Evolutionary conservation across 2,113 vertebrate genomes (phyloP).

Genomic region (Apteryx owenii): DNA sequence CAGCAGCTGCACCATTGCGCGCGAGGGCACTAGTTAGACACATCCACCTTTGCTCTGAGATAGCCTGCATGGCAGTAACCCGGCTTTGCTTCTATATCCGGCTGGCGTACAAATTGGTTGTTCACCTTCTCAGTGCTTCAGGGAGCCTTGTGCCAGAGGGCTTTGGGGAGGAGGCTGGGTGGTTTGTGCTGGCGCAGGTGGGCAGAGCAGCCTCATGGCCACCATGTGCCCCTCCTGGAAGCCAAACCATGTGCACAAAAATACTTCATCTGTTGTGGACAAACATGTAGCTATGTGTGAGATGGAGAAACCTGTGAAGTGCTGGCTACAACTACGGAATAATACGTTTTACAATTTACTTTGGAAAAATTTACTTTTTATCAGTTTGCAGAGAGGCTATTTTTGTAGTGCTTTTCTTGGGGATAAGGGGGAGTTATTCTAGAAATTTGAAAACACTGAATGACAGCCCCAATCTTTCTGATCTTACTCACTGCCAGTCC

Average conservation of each 20-base stretch:
- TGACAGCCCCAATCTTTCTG: neutral
- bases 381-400: neutral
- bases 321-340: neutral
- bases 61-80: neutral
- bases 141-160: neutral
- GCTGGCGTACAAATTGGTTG: neutral
- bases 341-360: neutral
- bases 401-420: neutral
- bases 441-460: neutral
- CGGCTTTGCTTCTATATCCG: neutral
- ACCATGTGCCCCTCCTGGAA: neutral
- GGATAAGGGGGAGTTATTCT: neutral
- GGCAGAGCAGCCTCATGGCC: accelerated
- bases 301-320: neutral
- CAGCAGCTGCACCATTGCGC: neutral
- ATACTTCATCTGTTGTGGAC: too few relatives aligned
- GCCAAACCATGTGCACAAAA: accelerated
- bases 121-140: neutral
- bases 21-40: neutral
- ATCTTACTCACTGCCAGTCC: neutral
- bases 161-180: neutral
- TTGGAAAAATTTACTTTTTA: neutral
- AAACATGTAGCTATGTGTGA: too few relatives aligned
- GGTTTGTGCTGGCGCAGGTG: accelerated
- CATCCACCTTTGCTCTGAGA: neutral